Percentiles rank a stretch among this genome's conserved stretches.
Conservation (phyloP, 2,797 vertebrate genomes). For the Manis javanica region DNA sequence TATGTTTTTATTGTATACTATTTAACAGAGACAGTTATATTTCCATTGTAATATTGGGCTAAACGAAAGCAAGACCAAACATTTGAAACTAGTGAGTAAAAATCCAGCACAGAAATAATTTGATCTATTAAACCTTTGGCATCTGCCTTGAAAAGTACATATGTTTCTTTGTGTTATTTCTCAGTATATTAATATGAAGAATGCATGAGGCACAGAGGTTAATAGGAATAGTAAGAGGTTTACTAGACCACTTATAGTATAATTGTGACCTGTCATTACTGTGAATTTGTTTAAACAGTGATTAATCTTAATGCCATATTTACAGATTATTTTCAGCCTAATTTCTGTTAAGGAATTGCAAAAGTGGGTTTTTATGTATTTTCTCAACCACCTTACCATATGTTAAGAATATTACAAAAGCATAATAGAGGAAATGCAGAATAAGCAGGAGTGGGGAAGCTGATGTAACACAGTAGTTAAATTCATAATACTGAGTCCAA, state of each 20-base stretch:
- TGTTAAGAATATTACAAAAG: background rate
- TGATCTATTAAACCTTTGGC: constrained; percentile 47
- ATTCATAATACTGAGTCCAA: background rate
- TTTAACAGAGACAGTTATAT: constrained; percentile 24
- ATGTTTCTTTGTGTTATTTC: constrained; percentile 50
- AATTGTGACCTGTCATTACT: constrained; percentile 41
- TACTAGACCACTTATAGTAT: constrained; percentile 17
- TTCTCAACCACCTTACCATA: background rate
- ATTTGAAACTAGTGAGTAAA: constrained; percentile 42
- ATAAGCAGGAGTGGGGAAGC: background rate
- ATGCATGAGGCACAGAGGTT: constrained; percentile 17
- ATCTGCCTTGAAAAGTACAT: constrained; percentile 46
- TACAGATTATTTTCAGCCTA: constrained; percentile 40
- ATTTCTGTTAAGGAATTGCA: constrained; percentile 36
- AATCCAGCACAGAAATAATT: constrained; percentile 34
- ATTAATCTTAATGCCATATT: constrained; percentile 53
- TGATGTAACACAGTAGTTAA: background rate
- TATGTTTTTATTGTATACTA: constrained; percentile 41
- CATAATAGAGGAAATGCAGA: background rate
- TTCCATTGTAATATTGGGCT: constrained; percentile 8
- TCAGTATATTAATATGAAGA: constrained; percentile 32
- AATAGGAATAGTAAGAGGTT: constrained; percentile 30
- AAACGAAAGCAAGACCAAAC: constrained; percentile 2
- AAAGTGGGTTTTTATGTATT: background rate
- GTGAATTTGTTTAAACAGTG: constrained; percentile 20